These are phyloP conservation scores for Eremophila alpestris DNA, from an alignment of 2,797 vertebrate genomes.

Conservation along the genomic window DNA sequence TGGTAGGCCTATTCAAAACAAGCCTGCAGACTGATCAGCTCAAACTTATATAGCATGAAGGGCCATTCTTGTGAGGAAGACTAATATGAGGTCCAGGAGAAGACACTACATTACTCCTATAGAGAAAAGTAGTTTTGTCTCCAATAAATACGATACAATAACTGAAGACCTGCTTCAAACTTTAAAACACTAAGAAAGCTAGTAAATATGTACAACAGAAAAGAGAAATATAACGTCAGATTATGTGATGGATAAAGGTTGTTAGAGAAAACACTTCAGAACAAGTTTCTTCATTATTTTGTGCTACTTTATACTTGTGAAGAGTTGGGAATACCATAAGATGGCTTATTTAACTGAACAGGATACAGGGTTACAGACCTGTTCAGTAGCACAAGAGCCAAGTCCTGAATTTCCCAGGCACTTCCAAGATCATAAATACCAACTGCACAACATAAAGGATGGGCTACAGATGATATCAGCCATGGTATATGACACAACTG, in stretches of 20 bases:
- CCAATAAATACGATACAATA: not conserved
- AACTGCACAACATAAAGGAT: too few relatives aligned
- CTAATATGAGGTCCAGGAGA: not conserved
- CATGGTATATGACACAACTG: not conserved
- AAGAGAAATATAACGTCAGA: not conserved
- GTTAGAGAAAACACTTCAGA: not conserved
- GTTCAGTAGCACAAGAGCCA: not conserved
- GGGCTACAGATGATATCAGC: not conserved
- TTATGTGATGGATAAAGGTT: not conserved
- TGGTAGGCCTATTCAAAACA: not conserved
- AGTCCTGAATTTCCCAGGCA: not conserved
- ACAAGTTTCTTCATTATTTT: not conserved
- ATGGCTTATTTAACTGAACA: not conserved
- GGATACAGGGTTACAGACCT: fast-evolving
- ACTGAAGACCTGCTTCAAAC: not conserved
- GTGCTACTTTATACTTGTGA: not conserved
- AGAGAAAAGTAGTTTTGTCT: not conserved
- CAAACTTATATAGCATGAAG: not conserved
- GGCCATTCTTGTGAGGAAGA: not conserved
- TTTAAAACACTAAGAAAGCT: not conserved
- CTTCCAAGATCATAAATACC: not conserved
- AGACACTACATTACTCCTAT: not conserved
- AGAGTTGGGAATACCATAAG: not conserved
- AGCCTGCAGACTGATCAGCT: not conserved
- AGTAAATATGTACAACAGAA: not conserved